Base-by-base conservation (phyloP, 1,140 invertebrate genomes). In the Drosophila tani region DNA sequence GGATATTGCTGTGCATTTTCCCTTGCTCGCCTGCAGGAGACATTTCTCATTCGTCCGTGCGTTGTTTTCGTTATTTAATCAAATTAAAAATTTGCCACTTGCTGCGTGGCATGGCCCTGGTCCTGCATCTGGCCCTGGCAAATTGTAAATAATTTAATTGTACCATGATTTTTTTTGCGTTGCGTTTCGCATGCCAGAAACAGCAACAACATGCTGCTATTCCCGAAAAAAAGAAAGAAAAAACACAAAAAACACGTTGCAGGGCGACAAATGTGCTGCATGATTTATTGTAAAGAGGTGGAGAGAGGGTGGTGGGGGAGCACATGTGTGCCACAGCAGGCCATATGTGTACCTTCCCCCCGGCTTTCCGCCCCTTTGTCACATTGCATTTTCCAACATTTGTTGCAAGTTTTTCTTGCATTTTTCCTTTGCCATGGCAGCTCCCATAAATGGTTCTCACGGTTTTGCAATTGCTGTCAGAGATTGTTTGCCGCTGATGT, bases 371-470 rank as follows among this genome's bases (percentile, higher is more conserved):
- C 19, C 46, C 79, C 78, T 35, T 58, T 71, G 82, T 79, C 83
- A 77, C 64, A 80, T 84, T 77, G 71, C 76, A 88, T 86, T 86
- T 88, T 88, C 83, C 83, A 86, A 55, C 83, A 77, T 82, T 86
- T 87, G 79, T 76, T 75, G 80, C 84, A 77, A 76, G 76, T 83
- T 82, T 86, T 88, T 86, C 83, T 85, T 82, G 83, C 82, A 70
- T 79, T 86, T 85, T 85, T 84, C 80, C 81, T 86, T 82, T 50
- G 63, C 62, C 64, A 62, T 32, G 49, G 17, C 73, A 75, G 76
- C 73, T 80, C 66, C 83, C 83, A 88, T 88, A 86, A 86, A 86
- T 83, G 83, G 83, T 88, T 86, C 83, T 83, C 83, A 86, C 83
- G 83, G 80, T 86, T 88, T 88, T 69, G 80, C 80, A 88, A 86